Evolutionary conservation across 2,113 vertebrate genomes (phyloP), one percentile per base, ranked within the genome.

Genomic region (Entomyzon cyanotis): DNA sequence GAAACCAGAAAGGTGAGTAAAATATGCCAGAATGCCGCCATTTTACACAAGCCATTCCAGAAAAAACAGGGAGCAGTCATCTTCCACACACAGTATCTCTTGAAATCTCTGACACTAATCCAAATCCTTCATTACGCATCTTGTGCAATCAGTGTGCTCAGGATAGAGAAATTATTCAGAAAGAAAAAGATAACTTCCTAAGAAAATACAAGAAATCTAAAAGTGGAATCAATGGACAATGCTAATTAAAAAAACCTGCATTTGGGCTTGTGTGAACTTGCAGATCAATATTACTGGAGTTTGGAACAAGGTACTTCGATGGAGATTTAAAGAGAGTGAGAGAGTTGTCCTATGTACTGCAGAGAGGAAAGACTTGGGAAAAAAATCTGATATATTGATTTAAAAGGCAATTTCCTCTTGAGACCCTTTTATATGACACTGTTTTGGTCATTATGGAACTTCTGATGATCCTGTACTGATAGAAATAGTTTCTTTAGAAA

Each of bases 1-100:
- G 60, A 88, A 95, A 90, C 52, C 44, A 81, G 74, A 71, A 73
- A 78, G 81, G 84, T 93, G 74, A 73, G 70, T 60, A 73, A 89
- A 89, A 49, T 82, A 28, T 89, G 37, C 49, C 77, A 69, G 65
- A 76, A 84, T 81, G 69, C 10, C 56, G 94, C 69, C 21, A 49
- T 89, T 89, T 92, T 77, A 79, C 60, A 87, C 53, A 78, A 80
- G 7, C 11, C 18, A 42, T 71, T 84, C 77, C 77, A 95, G 46
- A 84, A 87, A 75, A 77, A 75, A 0, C 17, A 64, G 27, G 22
- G 23, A 92, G 47, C 17, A 60, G 35, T 50, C 2, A 1, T 84
- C 27, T 89, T 24, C 37, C 25, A 46, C 27, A 35, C 8, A 47
- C 7, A 78, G 5, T 59, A 71, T 84, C 78, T 88, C 59, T 86